A percentile compares a stretch with the other conserved stretches of the same genome.
Conservation (phyloP, 1,140 invertebrate genomes). For the Zaprionus kolodkinae region DNA sequence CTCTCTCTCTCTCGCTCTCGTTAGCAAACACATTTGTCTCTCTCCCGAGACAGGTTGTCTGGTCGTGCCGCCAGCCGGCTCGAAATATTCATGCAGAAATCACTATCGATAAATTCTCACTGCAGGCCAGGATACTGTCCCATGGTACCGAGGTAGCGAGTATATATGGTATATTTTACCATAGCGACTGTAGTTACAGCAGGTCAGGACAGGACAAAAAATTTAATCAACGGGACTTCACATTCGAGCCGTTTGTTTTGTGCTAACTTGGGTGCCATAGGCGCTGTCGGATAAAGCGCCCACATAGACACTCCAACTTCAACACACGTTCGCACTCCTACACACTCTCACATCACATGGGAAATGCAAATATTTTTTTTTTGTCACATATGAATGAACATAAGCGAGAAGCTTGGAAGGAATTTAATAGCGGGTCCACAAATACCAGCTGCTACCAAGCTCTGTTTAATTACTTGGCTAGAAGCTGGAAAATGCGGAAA, state of each 20-base stretch:
- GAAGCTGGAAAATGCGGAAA: neutral
- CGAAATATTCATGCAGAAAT: slow-evolving; percentile 7
- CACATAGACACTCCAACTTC: neutral
- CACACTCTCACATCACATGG: neutral
- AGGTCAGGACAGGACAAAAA: slow-evolving; percentile 14
- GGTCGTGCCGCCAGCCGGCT: neutral
- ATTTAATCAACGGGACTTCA: slow-evolving; percentile 60
- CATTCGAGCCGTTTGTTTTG: slow-evolving; percentile 33
- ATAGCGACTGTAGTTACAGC: slow-evolving; percentile 25
- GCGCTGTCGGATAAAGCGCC: neutral
- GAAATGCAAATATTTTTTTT: slow-evolving; percentile 28
- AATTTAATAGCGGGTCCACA: slow-evolving; percentile 8
- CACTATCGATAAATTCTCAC: slow-evolving; percentile 37
- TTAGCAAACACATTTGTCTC: slow-evolving; percentile 9
- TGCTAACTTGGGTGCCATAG: slow-evolving; percentile 3
- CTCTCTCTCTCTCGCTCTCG: neutral
- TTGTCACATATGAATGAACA: slow-evolving; percentile 25
- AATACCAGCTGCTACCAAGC: slow-evolving; percentile 26
- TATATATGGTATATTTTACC: slow-evolving; percentile 28
- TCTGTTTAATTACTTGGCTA: slow-evolving; percentile 24
- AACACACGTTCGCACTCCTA: neutral
- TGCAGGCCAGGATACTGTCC: neutral
- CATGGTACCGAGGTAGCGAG: neutral
- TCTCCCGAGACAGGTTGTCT: neutral
- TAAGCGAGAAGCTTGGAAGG: slow-evolving; percentile 10